Evolutionary conservation across 37 sponge, comb jelly and placozoan genomes (phyloP), one percentile per base, ranked within the genome.

Genomic region (Agelas oroides): DNA sequence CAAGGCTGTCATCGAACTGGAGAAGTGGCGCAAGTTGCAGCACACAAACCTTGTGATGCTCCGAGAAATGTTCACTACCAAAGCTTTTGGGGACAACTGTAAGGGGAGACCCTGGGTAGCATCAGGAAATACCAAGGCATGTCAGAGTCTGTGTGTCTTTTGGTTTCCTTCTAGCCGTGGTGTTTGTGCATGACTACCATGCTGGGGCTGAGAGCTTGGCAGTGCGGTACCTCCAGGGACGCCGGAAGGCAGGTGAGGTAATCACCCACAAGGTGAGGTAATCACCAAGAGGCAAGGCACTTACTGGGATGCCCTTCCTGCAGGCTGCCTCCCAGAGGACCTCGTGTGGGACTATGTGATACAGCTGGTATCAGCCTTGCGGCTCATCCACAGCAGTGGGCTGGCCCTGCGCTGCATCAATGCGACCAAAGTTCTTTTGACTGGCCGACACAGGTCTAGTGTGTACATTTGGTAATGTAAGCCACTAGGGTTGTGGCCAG

Each of bases 21-120:
- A 94, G 24, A 75, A 85, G 56, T 96, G 96, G 96, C 71, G 75
- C 58, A 84, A 84, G 52, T 37, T 96, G 38, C 59, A 73, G 16
- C 94, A 93, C 60, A 53, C 76, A 20, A 91, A 88, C 61, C 67
- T 96, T 20, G 89, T 90, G 28, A 57, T 82, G 54, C 88, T 96
- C 27, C 70, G 80, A 53, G 96, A 96, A 35, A 88, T 93, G 73
- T 96, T 96, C 80, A 87, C 92, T n/a, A 96, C 96, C 23, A 94
- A 93, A 68, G 79, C 78, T 30, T 96, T 96, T 68, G 92, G 94
- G 37, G 96, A 96, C 62, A 86, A 87, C 60, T 91, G 95, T 94
- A 40, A 89, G 79, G 8, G 46, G 46, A 8, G n/a, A n/a, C n/a
- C n/a, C n/a, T n/a, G n/a, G n/a, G n/a, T n/a, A n/a, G n/a, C n/a